phyloP scores from a whole-genome alignment of 92 coral and sea anemone species.

The Plumapathes pennacea region DNA sequence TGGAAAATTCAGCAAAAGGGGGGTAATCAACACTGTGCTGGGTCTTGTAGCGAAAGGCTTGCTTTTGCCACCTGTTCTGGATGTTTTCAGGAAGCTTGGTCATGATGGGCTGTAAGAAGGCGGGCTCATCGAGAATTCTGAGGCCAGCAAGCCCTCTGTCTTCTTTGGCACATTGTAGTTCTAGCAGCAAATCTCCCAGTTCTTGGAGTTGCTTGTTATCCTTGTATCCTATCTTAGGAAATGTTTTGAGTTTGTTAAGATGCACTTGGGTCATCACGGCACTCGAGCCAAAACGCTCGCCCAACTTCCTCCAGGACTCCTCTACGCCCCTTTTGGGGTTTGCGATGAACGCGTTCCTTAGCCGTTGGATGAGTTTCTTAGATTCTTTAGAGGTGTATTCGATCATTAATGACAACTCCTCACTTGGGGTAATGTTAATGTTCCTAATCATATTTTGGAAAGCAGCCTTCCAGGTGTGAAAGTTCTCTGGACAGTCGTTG shows the following conservation, averaged over 20 bases:
- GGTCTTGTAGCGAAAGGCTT: constrained; percentile 26
- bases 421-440: no score
- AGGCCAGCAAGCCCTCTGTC: constrained; percentile 34
- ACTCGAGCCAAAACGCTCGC: no score
- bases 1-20: constrained; percentile 23
- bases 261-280: no score
- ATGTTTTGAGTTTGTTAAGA: no score
- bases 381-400: no score
- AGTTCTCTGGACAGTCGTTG: constrained; percentile 51
- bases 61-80: constrained; percentile 45
- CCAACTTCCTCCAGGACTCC: no score
- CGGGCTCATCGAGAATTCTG: constrained; percentile 21
- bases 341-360: no score
- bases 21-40: constrained; percentile 24
- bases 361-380: no score
- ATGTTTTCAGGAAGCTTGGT: constrained; percentile 32
- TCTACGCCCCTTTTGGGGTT: no score
- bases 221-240: no score
- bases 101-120: constrained; percentile 19
- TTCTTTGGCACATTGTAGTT: constrained; percentile 35
- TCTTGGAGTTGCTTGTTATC: constrained; percentile 17
- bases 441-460: background rate
- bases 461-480: constrained; percentile 21
- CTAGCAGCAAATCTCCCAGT: constrained; percentile 32
- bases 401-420: no score